A percentile compares a stretch with the other conserved stretches of the same genome.
Evolutionary conservation across 2,113 vertebrate species (phyloP).

Genomic region (Pelecanoides urinatrix): DNA sequence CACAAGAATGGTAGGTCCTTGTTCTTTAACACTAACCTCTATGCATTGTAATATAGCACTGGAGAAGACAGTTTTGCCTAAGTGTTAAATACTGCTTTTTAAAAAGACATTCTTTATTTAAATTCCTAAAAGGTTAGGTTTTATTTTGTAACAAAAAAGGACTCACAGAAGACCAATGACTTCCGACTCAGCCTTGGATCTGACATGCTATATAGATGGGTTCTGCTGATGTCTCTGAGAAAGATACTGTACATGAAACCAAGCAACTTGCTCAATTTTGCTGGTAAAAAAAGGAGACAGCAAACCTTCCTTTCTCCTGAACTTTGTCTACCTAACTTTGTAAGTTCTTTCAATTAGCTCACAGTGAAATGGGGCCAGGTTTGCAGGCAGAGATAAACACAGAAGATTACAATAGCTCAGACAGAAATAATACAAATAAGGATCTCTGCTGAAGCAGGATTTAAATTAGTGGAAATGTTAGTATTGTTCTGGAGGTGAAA

Average conservation of each 20-base stretch:
- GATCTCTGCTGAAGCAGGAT: slow-evolving; percentile 12
- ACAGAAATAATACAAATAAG: slow-evolving; percentile 23
- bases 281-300: not conserved
- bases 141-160: not conserved
- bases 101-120: not conserved
- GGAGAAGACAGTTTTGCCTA: not conserved
- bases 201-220: not conserved
- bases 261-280: not conserved
- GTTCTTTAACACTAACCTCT: not conserved
- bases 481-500: not conserved
- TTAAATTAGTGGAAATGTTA: slow-evolving; percentile 24
- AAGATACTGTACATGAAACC: not conserved
- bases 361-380: not conserved
- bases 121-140: not conserved
- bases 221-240: not conserved
- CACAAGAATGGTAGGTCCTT: not conserved
- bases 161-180: not conserved
- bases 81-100: not conserved
- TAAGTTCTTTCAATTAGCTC: slow-evolving; percentile 25
- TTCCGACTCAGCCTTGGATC: not conserved
- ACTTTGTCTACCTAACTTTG: not conserved
- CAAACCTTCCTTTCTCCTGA: not conserved
- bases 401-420: not conserved
- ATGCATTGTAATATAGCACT: not conserved
- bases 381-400: slow-evolving; percentile 10